These are phyloP conservation scores for Tetramorium simillimum DNA, from an alignment of 1,140 invertebrate species.

Conservation along the genomic window DNA sequence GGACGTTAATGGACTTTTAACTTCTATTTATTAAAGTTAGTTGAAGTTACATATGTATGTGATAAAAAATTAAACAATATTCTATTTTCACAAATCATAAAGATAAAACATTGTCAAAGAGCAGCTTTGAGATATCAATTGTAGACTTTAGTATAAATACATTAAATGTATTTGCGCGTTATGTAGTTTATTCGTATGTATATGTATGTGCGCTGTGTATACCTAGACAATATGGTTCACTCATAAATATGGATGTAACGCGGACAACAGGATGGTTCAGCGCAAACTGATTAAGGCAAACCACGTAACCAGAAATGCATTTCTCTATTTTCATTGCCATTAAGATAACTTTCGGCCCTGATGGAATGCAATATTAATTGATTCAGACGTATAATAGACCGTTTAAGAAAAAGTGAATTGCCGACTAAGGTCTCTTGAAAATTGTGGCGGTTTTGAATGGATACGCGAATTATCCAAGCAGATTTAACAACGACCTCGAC, in stretches of 20 bases:
- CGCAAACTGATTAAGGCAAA: constrained; percentile 50
- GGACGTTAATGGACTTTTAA: not conserved
- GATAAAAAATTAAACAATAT: not conserved
- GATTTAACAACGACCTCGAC: constrained; percentile 52
- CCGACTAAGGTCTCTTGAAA: constrained; percentile 19
- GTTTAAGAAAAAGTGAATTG: constrained; percentile 14
- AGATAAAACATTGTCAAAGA: not conserved
- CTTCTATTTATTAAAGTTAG: not conserved
- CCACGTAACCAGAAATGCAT: constrained; percentile 29
- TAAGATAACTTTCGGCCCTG: not conserved
- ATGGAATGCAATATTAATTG: not conserved
- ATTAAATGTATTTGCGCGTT: constrained; percentile 11
- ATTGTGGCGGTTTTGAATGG: constrained; percentile 8
- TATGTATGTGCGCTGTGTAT: constrained; percentile 13
- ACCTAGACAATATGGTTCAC: constrained; percentile 29
- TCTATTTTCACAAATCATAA: not conserved
- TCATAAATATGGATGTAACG: constrained; percentile 44
- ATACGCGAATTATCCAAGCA: constrained; percentile 61
- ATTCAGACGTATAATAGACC: not conserved
- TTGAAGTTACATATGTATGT: not conserved
- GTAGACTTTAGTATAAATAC: constrained; percentile 3
- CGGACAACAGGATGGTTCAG: constrained; percentile 34
- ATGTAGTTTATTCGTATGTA: constrained; percentile 17
- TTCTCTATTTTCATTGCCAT: constrained; percentile 30
- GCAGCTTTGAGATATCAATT: constrained; percentile 5